Base-by-base conservation (phyloP, 2,888 invertebrate species). In the Suillia variegata region DNA sequence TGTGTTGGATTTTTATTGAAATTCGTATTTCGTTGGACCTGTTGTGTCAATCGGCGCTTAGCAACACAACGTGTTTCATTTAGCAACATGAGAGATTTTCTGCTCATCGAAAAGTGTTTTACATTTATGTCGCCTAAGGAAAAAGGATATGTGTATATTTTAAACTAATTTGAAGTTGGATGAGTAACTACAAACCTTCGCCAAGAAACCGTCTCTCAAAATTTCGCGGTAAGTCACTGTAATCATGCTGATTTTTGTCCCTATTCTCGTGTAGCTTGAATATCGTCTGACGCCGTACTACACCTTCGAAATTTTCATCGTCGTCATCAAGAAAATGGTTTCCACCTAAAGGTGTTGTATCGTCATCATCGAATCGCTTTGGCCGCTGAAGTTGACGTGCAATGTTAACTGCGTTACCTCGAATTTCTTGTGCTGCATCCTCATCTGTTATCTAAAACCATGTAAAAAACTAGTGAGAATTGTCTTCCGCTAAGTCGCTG, bases 361-460 rank as follows among this genome's bases (percentile, higher is more conserved):
- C 68, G 2, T 67, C 74, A 47, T 79, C 75, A 4, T 80, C 78
- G 26, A 77, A 68, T 18, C 78, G 76, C 59, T 77, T 79, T 10
- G 84, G 80, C 15, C 83, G 78, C 72, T 87, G 88, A 52, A 88
- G 68, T 54, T 85, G 83, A 6, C 83, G 78, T 0, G 86, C 88
- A 54, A 88, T 87, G 68, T 86, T 85, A n/a, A 88, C 85, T 0
- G 87, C 87, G 73, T 85, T 85, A 62, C 86, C 85, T 56, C 84
- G 83, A 18, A 87, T 82, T 65, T 87, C 83, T 21, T 84, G 84
- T 52, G 85, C 83, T n/a, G 85, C 79, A 58, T 80, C 79, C 59
- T 79, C 76, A 51, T 77, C 78, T 50, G 73, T 75, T 18, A 75
- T 64, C 67, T 77, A 58, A 3, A 55, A 22, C n/a, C 24, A 51